phyloP scores from a whole-genome alignment of 2,888 invertebrate genomes.

The Drosophila paramelanica region DNA sequence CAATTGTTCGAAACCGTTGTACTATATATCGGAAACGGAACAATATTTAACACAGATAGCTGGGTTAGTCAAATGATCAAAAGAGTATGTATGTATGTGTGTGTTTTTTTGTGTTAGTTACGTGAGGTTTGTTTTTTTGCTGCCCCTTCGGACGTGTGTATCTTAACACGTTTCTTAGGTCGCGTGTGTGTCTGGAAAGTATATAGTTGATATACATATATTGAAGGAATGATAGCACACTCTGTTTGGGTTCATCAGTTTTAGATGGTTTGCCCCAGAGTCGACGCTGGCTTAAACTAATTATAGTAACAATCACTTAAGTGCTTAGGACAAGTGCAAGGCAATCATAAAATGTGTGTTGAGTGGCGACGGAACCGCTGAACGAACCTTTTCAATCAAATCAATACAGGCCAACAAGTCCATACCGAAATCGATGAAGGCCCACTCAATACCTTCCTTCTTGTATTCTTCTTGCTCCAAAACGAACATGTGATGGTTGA shows the following conservation, averaged over 20 bases:
- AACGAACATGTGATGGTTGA: slow-evolving; percentile 99
- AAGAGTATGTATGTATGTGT: slow-evolving; percentile 18
- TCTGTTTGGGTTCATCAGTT: slow-evolving; percentile 65
- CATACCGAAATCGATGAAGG: slow-evolving; percentile 99
- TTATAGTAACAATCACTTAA: slow-evolving; percentile 42
- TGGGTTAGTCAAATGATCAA: slow-evolving; percentile 50
- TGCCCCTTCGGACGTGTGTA: slow-evolving; percentile 33
- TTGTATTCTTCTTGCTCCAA: slow-evolving; percentile 99
- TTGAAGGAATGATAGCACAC: background rate
- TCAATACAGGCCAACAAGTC: slow-evolving; percentile 99
- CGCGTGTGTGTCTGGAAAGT: slow-evolving; percentile 33
- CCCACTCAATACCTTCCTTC: slow-evolving; percentile 98
- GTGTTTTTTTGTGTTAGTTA: slow-evolving; percentile 60
- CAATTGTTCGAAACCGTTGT: slow-evolving; percentile 96
- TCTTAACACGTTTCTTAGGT: slow-evolving; percentile 29
- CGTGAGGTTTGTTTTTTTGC: slow-evolving; percentile 32
- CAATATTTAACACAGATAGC: slow-evolving; percentile 73
- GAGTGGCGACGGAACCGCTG: slow-evolving; percentile 22
- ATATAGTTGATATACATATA: slow-evolving; percentile 20
- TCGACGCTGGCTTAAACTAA: slow-evolving; percentile 1
- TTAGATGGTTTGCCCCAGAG: slow-evolving; percentile 62
- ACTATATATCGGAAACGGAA: slow-evolving; percentile 86
- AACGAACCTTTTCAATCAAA: slow-evolving; percentile 96
- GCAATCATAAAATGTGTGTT: slow-evolving; percentile 21
- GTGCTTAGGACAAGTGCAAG: slow-evolving; percentile 36